These are phyloP conservation scores for Scaptomyza cyrtandrae DNA, from an alignment of 2,888 invertebrate genomes.

Conservation along the genomic window DNA sequence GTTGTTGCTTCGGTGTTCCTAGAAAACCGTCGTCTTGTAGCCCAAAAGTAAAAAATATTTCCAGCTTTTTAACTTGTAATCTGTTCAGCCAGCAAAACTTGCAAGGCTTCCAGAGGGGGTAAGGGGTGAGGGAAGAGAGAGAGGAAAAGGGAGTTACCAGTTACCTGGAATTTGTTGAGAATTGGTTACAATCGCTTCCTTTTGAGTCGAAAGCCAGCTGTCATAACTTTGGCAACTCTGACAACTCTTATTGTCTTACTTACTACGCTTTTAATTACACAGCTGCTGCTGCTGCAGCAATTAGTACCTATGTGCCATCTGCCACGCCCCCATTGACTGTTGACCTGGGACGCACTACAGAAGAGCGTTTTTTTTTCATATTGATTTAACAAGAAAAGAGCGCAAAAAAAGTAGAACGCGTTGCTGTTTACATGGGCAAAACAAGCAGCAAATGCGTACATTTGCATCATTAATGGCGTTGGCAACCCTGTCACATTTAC, in stretches of 20 bases:
- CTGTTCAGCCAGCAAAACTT: slow-evolving; percentile 16
- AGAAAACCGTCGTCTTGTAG: slow-evolving; percentile 23
- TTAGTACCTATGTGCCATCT: slow-evolving; percentile 32
- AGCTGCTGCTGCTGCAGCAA: slow-evolving; percentile 28
- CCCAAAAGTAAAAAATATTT: slow-evolving; percentile 42
- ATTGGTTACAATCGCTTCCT: slow-evolving; percentile 30
- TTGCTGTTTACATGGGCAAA: slow-evolving; percentile 65
- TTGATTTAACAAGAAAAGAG: slow-evolving; percentile 55
- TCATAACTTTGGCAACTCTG: slow-evolving; percentile 44
- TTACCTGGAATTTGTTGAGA: slow-evolving; percentile 49
- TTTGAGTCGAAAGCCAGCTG: slow-evolving; percentile 35
- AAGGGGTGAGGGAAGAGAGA: not conserved
- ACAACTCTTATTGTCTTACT: slow-evolving; percentile 23
- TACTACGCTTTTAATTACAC: slow-evolving; percentile 47
- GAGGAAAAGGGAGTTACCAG: not conserved
- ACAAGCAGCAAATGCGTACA: slow-evolving; percentile 50
- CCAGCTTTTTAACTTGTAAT: slow-evolving; percentile 44
- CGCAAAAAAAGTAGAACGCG: slow-evolving; percentile 40
- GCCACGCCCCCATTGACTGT: slow-evolving; percentile 23
- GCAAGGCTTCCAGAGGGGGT: too few relatives aligned
- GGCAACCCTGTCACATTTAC: slow-evolving; percentile 47
- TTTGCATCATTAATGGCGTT: slow-evolving; percentile 58
- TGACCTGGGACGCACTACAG: slow-evolving; percentile 4
- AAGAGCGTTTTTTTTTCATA: slow-evolving; percentile 23
- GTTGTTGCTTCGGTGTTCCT: slow-evolving; percentile 45